Conservation (phyloP, 2,888 invertebrate genomes). For the Agonopterix alstromeriana region DNA sequence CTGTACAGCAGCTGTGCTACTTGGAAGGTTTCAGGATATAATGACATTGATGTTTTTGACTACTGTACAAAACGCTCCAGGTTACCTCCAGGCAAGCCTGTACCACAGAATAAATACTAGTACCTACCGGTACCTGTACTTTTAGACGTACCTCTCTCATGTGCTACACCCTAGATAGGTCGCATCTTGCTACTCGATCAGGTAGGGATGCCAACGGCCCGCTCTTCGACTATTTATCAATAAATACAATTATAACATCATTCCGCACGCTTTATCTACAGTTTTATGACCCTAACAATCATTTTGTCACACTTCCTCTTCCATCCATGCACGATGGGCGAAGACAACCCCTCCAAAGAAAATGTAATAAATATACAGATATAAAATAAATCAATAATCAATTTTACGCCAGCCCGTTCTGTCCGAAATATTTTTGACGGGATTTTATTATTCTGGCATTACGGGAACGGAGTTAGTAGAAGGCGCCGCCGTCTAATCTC, state of each 20-base stretch:
- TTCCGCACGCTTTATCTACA: slow-evolving; percentile 3
- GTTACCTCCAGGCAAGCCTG: no score
- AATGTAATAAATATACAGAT: slow-evolving; percentile 15
- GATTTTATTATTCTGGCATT: slow-evolving; percentile 57
- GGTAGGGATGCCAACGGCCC: no score
- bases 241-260: slow-evolving; percentile 1
- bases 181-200: no score
- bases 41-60: background rate
- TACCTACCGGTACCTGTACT: no score
- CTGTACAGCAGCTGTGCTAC: no score
- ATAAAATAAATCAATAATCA: slow-evolving; percentile 69
- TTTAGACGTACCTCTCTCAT: no score
- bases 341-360: background rate
- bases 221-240: no score
- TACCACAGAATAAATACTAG: no score
- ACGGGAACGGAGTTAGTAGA: slow-evolving; percentile 9
- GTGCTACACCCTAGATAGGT: no score
- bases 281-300: slow-evolving; percentile 34
- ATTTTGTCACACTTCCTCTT: slow-evolving; percentile 39
- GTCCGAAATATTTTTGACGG: slow-evolving; percentile 47
- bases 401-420: slow-evolving; percentile 63
- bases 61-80: no score
- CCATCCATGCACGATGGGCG: background rate
- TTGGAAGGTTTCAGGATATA: no score
- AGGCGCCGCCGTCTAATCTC: no score